phyloP scores from a whole-genome alignment of 2,113 vertebrate genomes.

The Saccopteryx bilineata region DNA sequence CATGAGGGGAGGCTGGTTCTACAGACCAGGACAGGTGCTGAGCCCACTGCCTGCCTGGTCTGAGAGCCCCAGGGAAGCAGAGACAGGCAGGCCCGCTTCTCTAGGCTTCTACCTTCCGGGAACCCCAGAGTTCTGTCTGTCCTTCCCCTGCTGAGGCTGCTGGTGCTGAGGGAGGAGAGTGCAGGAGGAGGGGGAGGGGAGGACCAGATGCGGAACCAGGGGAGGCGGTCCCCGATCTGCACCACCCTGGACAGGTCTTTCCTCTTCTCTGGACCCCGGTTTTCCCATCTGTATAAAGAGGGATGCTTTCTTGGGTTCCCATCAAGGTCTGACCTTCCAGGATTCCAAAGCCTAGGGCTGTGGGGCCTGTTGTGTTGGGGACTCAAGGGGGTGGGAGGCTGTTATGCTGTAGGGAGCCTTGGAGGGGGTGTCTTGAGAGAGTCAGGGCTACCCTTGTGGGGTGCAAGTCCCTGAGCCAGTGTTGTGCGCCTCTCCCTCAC shows the following conservation, averaged over 20 bases:
- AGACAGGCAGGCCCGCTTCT: neutral
- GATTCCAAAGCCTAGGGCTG: neutral
- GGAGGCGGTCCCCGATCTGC: too few relatives aligned
- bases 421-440: neutral
- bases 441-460: neutral
- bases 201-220: fast-evolving
- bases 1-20: fast-evolving
- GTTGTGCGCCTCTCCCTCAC: neutral
- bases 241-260: neutral
- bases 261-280: neutral
- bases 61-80: neutral
- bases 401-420: neutral
- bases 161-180: neutral
- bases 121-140: neutral
- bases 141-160: fast-evolving
- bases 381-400: neutral
- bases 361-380: fast-evolving
- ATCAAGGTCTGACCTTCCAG: neutral
- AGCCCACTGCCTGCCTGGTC: neutral
- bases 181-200: neutral
- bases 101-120: neutral
- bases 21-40: neutral
- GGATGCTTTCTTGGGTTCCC: neutral
- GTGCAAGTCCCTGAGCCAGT: neutral
- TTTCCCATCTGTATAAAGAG: neutral